Conservation (phyloP, 2,888 invertebrate species). For the Prosapia bicincta region DNA sequence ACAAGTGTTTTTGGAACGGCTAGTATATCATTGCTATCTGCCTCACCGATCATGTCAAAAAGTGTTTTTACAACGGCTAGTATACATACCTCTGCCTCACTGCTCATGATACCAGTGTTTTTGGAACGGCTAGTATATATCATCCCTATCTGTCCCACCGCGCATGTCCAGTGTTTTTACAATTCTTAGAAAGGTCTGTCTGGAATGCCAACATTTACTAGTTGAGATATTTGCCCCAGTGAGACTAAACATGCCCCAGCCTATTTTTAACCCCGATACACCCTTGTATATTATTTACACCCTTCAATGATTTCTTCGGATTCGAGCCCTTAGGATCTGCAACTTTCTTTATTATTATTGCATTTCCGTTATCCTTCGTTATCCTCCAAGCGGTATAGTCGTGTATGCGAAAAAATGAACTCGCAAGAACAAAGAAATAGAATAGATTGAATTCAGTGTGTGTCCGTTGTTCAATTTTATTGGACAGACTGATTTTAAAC, state of each 20-base stretch:
- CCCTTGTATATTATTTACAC: constrained; percentile 20
- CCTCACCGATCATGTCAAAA: not conserved
- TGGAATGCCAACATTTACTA: too few relatives aligned
- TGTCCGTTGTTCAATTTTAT: too few relatives aligned
- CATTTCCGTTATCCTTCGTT: not conserved
- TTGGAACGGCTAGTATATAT: too few relatives aligned
- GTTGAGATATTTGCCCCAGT: not conserved
- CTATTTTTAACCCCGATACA: not conserved
- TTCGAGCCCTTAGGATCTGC: not conserved
- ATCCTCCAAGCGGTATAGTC: not conserved
- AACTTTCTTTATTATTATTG: not conserved
- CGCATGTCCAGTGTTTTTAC: not conserved
- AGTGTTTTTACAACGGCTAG: not conserved
- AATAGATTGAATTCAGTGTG: too few relatives aligned
- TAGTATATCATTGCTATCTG: too few relatives aligned
- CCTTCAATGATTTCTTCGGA: constrained; percentile 16
- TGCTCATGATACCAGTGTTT: not conserved
- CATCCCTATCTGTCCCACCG: not conserved
- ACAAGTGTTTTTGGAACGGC: not conserved
- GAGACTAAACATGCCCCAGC: not conserved
- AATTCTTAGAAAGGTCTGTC: not conserved
- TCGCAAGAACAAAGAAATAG: not conserved
- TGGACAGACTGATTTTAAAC: too few relatives aligned
- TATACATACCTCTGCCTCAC: too few relatives aligned
- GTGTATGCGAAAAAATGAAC: not conserved